Percentiles rank a stretch among this genome's conserved stretches.
Evolutionary conservation across 2,797 vertebrate species (phyloP).

Genomic region (Pteronotus mesoamericanus): DNA sequence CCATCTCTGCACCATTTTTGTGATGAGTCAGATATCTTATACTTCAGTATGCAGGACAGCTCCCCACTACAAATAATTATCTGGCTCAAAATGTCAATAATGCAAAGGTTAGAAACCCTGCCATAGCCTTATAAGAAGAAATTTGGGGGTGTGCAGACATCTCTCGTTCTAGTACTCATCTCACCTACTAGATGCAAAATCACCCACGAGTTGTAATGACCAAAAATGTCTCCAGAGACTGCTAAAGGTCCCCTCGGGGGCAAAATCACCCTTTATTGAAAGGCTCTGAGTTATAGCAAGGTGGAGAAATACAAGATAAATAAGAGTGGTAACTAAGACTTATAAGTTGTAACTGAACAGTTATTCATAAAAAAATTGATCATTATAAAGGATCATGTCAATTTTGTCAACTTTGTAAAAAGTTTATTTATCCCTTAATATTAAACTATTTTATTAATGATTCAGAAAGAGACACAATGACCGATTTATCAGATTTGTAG

Average conservation of each 20-base stretch:
- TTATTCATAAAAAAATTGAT: neutral
- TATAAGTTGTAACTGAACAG: neutral
- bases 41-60: neutral
- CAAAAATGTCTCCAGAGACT: neutral
- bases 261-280: neutral
- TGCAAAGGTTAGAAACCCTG: neutral
- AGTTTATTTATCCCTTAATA: neutral
- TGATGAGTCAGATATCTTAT: neutral
- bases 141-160: neutral
- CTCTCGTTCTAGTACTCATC: neutral
- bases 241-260: neutral
- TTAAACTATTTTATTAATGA: constrained; percentile 3
- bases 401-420: neutral
- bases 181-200: neutral
- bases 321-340: neutral
- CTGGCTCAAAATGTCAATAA: neutral
- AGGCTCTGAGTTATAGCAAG: neutral
- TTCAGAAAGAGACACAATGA: neutral
- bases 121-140: neutral
- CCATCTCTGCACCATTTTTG: neutral
- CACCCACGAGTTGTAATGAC: neutral
- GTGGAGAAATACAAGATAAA: neutral
- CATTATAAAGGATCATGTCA: neutral
- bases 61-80: neutral
- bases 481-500: neutral